A percentile compares a stretch with the other conserved stretches of the same genome.
Evolutionary conservation across 2,888 invertebrate species (phyloP).

Genomic region (Schizotus pectinicornis): DNA sequence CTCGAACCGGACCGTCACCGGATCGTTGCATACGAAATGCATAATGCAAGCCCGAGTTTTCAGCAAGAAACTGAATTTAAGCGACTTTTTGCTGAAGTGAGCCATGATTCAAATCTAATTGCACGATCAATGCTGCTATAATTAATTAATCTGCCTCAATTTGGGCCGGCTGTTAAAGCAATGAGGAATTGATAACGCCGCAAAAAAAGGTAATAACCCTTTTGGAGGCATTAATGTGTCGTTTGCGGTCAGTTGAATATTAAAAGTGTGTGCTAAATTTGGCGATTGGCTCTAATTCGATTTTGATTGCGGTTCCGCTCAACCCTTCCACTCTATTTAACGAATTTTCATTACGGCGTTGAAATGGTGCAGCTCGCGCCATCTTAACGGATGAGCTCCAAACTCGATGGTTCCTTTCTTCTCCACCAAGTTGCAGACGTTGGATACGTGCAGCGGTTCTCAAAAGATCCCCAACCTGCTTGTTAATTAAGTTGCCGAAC

Average conservation of each 20-base stretch:
- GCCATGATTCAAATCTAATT: neutral
- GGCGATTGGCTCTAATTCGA: slow-evolving; percentile 1
- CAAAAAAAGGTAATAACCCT: slow-evolving; percentile 19
- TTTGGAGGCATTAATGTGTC: slow-evolving; percentile 12
- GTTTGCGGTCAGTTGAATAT: slow-evolving; percentile 2
- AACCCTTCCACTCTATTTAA: neutral
- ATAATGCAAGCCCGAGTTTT: too few species aligned
- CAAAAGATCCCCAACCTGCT: slow-evolving; percentile 1
- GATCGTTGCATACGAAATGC: too few species aligned
- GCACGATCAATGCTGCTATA: neutral
- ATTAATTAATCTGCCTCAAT: slow-evolving; percentile 8
- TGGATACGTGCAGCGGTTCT: slow-evolving; percentile 7
- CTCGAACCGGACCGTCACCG: neutral
- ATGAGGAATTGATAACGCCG: slow-evolving; percentile 32
- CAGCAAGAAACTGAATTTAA: neutral
- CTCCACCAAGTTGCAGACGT: neutral
- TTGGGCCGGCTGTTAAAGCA: slow-evolving; percentile 25
- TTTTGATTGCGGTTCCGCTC: neutral
- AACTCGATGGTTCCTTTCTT: neutral
- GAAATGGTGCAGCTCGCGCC: neutral
- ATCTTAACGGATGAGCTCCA: neutral
- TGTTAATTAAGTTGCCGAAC: slow-evolving; percentile 10
- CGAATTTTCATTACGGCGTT: neutral
- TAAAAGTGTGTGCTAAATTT: slow-evolving; percentile 1
- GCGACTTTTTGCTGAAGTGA: too few species aligned